Base-by-base conservation (phyloP, 2,113 vertebrate genomes). In the Nyctibius bracteatus region DNA sequence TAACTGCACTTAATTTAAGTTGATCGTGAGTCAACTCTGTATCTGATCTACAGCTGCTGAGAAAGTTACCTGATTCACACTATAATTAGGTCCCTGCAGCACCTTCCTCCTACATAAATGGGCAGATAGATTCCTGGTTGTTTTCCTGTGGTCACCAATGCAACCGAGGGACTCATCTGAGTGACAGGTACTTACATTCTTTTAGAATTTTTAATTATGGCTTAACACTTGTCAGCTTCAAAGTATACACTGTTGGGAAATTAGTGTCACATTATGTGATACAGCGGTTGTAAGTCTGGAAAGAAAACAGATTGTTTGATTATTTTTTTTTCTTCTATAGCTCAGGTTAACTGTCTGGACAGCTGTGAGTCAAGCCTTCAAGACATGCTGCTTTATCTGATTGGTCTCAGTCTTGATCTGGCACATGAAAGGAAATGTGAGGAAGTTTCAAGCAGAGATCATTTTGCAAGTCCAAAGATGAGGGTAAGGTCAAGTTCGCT, bases 341-440 rank as follows among this genome's bases (percentile, higher is more conserved):
- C 57, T 63, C 37, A 90, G 77, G 88, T 92, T 90, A 96, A 96
- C 84, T 63, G 84, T 85, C 93, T 92, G 95, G 94, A 86, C 96
- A 95, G 92, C 91, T 86, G 92, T 21, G 80, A 94, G 86, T 28
- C 43, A 54, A 20, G 23, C 80, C 91, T 75, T 93, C 95, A 78
- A 92, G 93, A 94, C 85, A 67, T 0, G 30, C 88, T 95, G 94
- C 91, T 96, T 92, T 91, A 90, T 88, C 95, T 95, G 93, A 96
- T 91, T 86, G 94, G 81, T 95, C 92, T 96, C 85, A 72, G 67
- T 86, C 86, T 62, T 81, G 65, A 75, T 96, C 67, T 90, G 87
- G 80, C 85, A 97, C 88, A 84, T 95, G 93, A 97, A 97, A 97
- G 91, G 81, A 81, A 93, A 88, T 19, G 51, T 49, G 66, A 95